Percentiles rank a stretch among this genome's conserved stretches.
Conservation (phyloP, 2,113 vertebrate genomes). For the Lagopus leucura region DNA sequence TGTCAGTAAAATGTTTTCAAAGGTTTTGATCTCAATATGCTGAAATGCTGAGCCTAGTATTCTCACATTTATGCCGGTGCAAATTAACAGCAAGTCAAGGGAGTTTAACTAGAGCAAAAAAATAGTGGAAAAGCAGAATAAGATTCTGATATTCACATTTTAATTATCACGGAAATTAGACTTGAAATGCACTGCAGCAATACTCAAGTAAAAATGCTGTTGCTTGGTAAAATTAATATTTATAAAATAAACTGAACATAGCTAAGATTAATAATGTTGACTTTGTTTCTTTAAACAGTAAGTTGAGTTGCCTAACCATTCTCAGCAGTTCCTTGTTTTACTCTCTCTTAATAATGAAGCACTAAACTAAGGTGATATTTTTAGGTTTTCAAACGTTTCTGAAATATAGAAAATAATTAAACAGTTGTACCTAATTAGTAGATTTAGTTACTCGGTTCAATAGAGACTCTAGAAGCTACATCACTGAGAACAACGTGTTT, state of each 20-base stretch:
- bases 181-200: background rate
- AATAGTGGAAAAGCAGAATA: background rate
- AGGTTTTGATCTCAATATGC: constrained; percentile 18
- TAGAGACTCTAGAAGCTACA: background rate
- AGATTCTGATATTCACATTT: background rate
- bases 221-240: background rate
- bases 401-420: background rate
- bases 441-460: background rate
- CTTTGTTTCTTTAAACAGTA: constrained; percentile 21
- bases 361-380: background rate
- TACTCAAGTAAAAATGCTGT: background rate
- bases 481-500: background rate
- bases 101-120: background rate
- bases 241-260: background rate
- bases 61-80: constrained; percentile 11
- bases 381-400: background rate
- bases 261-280: background rate
- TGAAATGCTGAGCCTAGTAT: constrained; percentile 31
- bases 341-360: background rate
- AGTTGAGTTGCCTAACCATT: background rate
- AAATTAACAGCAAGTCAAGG: constrained; percentile 30
- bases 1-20: constrained; percentile 35
- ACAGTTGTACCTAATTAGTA: background rate
- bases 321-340: background rate
- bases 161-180: constrained; percentile 2